Conservation (phyloP, 2,113 vertebrate species). For the Acrocephalus arundinaceus region DNA sequence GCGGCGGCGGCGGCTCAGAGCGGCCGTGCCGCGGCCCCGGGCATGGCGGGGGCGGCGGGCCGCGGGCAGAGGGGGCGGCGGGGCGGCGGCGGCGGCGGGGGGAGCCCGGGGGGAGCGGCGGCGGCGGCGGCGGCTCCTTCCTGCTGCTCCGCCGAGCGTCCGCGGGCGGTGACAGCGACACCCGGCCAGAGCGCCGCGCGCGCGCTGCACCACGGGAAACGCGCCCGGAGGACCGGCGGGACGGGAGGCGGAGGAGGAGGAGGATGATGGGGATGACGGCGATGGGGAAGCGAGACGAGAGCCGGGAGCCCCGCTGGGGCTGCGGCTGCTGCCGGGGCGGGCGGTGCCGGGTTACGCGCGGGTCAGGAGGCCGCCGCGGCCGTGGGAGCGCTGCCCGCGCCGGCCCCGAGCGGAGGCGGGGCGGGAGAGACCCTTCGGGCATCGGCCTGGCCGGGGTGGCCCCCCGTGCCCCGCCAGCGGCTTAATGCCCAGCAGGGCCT, state of each 20-base stretch:
- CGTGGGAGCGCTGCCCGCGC: not conserved
- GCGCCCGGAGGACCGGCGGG: not conserved
- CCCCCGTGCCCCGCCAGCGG: too few species aligned
- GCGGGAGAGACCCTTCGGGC: not conserved
- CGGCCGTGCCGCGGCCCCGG: too few species aligned
- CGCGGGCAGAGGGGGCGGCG: too few species aligned
- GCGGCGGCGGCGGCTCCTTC: slow-evolving; percentile 31
- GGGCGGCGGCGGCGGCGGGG: too few species aligned
- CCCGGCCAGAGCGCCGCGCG: slow-evolving; percentile 54
- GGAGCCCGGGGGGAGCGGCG: not conserved
- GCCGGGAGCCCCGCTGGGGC: not conserved
- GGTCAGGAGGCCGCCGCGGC: not conserved
- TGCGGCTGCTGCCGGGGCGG: not conserved
- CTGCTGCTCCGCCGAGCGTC: slow-evolving; percentile 19
- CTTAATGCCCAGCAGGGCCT: not conserved
- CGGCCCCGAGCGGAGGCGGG: not conserved
- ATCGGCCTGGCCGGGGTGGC: not conserved
- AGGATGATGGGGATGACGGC: not conserved
- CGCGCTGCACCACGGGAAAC: slow-evolving; percentile 45
- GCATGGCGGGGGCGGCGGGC: too few species aligned
- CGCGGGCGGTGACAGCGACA: slow-evolving; percentile 55
- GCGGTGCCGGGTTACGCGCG: not conserved
- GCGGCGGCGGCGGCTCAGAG: too few species aligned
- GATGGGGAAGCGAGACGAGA: not conserved
- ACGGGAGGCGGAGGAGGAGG: not conserved